These are phyloP conservation scores for Epirrhoe tristata DNA, from an alignment of 2,888 invertebrate species.

Conservation along the genomic window DNA sequence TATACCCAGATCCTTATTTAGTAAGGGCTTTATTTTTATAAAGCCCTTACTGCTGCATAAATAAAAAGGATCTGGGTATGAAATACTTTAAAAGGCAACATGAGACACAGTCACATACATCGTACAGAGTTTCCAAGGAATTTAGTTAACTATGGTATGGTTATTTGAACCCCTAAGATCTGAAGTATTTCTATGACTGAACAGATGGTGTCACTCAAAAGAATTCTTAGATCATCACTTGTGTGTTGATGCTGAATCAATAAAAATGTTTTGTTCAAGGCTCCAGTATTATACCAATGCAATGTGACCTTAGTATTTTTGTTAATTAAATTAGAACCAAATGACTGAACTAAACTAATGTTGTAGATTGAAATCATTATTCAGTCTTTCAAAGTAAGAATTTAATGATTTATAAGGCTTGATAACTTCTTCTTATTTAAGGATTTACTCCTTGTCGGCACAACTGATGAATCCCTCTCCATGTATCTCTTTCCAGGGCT, in stretches of 20 bases:
- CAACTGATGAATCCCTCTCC: no score
- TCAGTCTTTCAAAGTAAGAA: background rate
- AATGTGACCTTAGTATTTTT: conserved; percentile 16
- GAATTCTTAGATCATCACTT: background rate
- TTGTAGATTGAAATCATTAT: conserved; percentile 26
- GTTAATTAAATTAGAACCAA: conserved; percentile 20
- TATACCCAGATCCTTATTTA: background rate
- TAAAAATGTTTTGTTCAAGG: conserved; percentile 14
- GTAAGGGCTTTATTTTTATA: background rate
- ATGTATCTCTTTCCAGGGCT: no score
- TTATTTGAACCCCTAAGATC: background rate
- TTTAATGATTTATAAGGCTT: background rate
- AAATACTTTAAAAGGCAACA: background rate
- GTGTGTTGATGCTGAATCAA: conserved; percentile 11
- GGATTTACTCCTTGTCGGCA: no score
- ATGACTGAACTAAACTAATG: conserved; percentile 13
- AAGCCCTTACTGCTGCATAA: background rate
- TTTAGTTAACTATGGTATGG: background rate
- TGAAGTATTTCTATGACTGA: background rate
- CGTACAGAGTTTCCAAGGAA: background rate
- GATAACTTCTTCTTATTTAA: no score
- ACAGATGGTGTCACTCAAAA: background rate
- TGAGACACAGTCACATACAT: background rate
- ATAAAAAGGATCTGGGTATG: background rate
- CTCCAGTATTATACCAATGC: background rate